These are phyloP conservation scores for Oscheius sp. DNA, from an alignment of 2,888 invertebrate genomes.

Conservation along the genomic window DNA sequence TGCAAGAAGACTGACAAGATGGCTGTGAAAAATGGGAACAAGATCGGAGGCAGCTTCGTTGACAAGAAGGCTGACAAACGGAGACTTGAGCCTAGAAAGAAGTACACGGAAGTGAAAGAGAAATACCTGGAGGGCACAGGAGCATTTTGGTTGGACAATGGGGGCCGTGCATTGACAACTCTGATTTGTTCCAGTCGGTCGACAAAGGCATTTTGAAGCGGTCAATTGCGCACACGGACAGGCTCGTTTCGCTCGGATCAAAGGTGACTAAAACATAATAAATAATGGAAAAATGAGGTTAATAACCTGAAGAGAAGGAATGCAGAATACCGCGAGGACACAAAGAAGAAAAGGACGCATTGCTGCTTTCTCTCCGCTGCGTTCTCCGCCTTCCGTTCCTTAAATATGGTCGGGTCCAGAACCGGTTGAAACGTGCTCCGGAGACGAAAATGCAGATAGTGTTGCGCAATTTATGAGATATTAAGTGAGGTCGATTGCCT, in stretches of 20 bases:
- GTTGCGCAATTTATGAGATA: no score
- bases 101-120: background rate
- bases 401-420: conserved; percentile 21
- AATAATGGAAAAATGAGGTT: background rate
- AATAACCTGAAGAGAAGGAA: conserved; percentile 15
- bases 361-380: background rate
- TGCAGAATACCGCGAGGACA: background rate
- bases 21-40: conserved; percentile 38
- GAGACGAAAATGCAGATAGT: no score
- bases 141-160: conserved; percentile 26
- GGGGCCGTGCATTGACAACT: conserved; percentile 44
- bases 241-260: conserved; percentile 44
- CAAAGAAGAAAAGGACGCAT: conserved; percentile 22
- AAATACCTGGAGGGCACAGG: conserved; percentile 35
- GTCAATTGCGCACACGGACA: conserved; percentile 51
- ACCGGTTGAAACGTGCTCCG: conserved; percentile 23
- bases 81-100: conserved; percentile 34
- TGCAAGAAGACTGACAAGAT: conserved; percentile 42
- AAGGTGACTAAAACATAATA: conserved; percentile 31
- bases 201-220: conserved; percentile 44
- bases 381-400: conserved; percentile 16
- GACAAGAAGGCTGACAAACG: conserved; percentile 47
- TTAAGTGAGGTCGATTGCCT: no score
- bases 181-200: conserved; percentile 40
- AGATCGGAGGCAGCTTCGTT: conserved; percentile 42